Evolutionary conservation across 2,797 vertebrate species (phyloP).

Genomic region (Ceyx erithaca): DNA sequence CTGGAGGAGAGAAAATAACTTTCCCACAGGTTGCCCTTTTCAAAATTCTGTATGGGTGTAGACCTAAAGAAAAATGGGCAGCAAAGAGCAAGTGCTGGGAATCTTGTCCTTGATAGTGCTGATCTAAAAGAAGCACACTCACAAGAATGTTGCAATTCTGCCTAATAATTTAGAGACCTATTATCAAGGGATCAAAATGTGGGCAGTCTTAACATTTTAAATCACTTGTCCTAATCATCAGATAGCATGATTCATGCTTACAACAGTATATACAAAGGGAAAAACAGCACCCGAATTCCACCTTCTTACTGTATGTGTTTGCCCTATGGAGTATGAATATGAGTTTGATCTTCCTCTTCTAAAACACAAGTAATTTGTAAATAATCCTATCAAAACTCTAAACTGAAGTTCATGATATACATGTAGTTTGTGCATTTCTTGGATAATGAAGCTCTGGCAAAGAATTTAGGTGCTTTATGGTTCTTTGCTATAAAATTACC

Average conservation of each 20-base stretch:
- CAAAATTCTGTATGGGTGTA: not conserved
- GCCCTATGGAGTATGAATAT: not conserved
- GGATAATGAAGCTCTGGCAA: not conserved
- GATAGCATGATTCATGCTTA: constrained; percentile 30
- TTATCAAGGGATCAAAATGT: constrained; percentile 23
- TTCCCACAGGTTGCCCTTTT: constrained; percentile 30
- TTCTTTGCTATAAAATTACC: not conserved
- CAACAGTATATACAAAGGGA: not conserved
- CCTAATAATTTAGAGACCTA: not conserved
- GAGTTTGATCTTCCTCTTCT: not conserved
- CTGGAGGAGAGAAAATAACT: constrained; percentile 27
- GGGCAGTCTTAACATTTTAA: not conserved
- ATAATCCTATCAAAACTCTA: not conserved
- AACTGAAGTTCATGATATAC: not conserved
- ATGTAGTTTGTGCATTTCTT: not conserved
- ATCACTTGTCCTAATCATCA: not conserved
- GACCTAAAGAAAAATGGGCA: not conserved
- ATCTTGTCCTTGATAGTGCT: not conserved
- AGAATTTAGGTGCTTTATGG: not conserved
- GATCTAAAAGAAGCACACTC: not conserved
- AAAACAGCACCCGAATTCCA: constrained; percentile 13
- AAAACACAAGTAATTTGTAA: not conserved
- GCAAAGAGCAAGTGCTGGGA: not conserved
- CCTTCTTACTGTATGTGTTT: not conserved
- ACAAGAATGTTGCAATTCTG: not conserved